Evolutionary conservation across 2,888 invertebrate species (phyloP).

Genomic region (Pogonocherus hispidulus): DNA sequence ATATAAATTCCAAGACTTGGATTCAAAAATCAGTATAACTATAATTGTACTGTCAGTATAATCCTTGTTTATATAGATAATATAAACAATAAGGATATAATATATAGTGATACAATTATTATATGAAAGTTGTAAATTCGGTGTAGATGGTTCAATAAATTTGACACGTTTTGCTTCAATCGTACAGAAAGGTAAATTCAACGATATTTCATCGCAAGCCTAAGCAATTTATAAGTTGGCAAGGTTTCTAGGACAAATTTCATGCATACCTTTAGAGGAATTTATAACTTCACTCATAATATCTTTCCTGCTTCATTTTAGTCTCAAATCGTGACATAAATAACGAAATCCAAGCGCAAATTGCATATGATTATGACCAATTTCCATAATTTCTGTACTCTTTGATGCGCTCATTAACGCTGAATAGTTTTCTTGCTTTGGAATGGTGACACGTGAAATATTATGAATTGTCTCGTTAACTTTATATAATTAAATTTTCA

Average conservation of each 20-base stretch:
- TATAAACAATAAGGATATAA: no score
- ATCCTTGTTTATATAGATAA: no score
- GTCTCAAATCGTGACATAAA: conserved; percentile 15
- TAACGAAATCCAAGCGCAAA: conserved; percentile 5
- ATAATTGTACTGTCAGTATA: neutral
- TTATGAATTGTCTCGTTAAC: neutral
- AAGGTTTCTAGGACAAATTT: conserved; percentile 52
- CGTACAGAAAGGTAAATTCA: conserved; percentile 15
- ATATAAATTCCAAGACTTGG: neutral
- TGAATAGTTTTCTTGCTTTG: neutral
- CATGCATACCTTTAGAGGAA: conserved; percentile 51
- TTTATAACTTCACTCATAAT: conserved; percentile 38
- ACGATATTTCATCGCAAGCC: conserved; percentile 29
- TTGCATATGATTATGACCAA: neutral
- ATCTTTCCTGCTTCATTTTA: conserved; percentile 30
- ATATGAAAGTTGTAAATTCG: neutral
- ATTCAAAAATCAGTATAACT: neutral
- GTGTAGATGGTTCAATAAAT: neutral
- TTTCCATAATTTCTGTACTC: conserved; percentile 20
- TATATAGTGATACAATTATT: neutral
- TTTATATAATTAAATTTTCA: no score
- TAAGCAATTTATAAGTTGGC: conserved; percentile 48
- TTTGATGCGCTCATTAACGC: conserved; percentile 24
- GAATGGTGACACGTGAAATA: neutral
- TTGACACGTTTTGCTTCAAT: conserved; percentile 11